These are phyloP conservation scores for Tryphoninae sp. DNA, from an alignment of 2,888 invertebrate genomes.

Conservation along the genomic window DNA sequence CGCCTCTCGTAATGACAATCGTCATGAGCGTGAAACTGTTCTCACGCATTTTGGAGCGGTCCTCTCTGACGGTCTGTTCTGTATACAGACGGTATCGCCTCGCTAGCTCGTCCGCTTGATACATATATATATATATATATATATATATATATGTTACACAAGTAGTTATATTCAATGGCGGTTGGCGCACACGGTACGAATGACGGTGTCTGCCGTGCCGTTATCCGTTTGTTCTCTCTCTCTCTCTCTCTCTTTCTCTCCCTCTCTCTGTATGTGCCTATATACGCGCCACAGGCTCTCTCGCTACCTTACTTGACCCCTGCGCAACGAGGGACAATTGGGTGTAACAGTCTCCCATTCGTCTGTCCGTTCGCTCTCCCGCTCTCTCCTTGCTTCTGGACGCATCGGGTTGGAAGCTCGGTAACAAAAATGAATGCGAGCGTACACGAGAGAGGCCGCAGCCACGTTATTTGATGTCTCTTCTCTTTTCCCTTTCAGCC, in stretches of 20 bases:
- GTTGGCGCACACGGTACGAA: slow-evolving; percentile 59
- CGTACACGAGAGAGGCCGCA: not conserved
- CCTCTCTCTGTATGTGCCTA: not conserved
- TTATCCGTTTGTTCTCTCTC: slow-evolving; percentile 14
- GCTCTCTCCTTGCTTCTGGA: slow-evolving; percentile 69
- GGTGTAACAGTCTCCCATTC: slow-evolving; percentile 81
- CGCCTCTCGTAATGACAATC: slow-evolving; percentile 32
- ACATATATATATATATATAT: not conserved
- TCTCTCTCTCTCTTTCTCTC: slow-evolving; percentile 8
- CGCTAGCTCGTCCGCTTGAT: slow-evolving; percentile 18
- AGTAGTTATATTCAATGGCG: slow-evolving; percentile 61
- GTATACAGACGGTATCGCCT: slow-evolving; percentile 33
- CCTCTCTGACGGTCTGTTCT: not conserved
- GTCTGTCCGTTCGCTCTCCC: slow-evolving; percentile 70
- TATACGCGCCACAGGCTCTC: slow-evolving; percentile 39
- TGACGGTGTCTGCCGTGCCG: slow-evolving; percentile 76
- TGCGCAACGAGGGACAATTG: slow-evolving; percentile 81
- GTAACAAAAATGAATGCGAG: not conserved
- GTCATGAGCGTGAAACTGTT: slow-evolving; percentile 61
- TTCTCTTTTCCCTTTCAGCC: not conserved
- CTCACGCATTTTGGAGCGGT: slow-evolving; percentile 58
- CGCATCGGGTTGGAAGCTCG: slow-evolving; percentile 65
- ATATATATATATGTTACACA: slow-evolving; percentile 27
- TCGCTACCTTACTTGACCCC: slow-evolving; percentile 81
- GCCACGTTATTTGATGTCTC: not conserved